phyloP scores from a whole-genome alignment of 2,113 vertebrate genomes.

The Phyllostomus hastatus region DNA sequence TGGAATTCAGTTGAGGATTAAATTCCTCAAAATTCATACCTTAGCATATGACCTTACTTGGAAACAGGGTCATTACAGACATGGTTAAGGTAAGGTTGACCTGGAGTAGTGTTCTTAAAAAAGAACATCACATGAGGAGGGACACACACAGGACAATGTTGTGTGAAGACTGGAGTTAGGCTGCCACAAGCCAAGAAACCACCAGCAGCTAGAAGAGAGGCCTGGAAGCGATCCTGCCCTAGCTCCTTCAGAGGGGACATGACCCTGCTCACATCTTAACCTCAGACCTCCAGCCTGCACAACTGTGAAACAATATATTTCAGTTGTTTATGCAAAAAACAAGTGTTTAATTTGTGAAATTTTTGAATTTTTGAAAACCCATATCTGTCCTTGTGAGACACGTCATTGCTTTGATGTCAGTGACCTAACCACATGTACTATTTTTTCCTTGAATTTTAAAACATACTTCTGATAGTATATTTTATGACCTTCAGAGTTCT shows the following conservation, averaged over 20 bases:
- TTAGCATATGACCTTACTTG: not conserved
- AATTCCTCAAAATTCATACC: not conserved
- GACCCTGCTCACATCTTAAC: not conserved
- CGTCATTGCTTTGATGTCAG: slow-evolving; percentile 76
- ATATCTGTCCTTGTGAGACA: slow-evolving; percentile 76
- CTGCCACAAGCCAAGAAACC: not conserved
- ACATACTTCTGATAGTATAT: not conserved
- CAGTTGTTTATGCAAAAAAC: too few species aligned
- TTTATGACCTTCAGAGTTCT: not conserved
- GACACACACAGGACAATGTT: not conserved
- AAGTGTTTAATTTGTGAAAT: slow-evolving; percentile 75
- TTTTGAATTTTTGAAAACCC: slow-evolving; percentile 63
- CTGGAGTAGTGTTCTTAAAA: not conserved
- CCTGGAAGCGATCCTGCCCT: not conserved
- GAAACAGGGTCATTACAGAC: not conserved
- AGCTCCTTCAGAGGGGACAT: not conserved
- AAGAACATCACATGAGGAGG: not conserved
- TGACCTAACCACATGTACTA: slow-evolving; percentile 61
- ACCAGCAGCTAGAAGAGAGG: not conserved
- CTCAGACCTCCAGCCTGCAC: too few species aligned
- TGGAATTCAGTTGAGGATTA: not conserved
- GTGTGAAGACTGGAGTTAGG: not conserved
- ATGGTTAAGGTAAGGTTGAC: not conserved
- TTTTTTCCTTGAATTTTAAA: slow-evolving; percentile 27
- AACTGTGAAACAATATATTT: too few species aligned